A percentile compares a stretch with the other conserved stretches of the same genome.
phyloP scores from a whole-genome alignment of 2,888 invertebrate genomes.

The Pecten maximus region DNA sequence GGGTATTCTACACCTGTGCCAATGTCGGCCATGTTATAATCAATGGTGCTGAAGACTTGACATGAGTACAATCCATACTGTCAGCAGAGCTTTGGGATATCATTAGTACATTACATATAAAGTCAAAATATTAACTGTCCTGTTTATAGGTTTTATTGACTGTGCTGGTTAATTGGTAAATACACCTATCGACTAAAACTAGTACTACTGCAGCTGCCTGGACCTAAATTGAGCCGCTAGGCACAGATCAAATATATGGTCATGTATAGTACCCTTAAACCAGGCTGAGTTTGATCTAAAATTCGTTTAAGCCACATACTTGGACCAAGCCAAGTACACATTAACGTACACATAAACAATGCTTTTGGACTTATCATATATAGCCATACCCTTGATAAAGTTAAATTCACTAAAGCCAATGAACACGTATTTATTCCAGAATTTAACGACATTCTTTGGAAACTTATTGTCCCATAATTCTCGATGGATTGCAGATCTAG shows the following conservation, averaged over 20 bases:
- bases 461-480: too few relatives aligned
- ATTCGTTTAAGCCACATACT: too few relatives aligned
- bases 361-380: not conserved
- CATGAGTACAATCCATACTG: not conserved
- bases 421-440: too few relatives aligned
- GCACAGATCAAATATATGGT: not conserved
- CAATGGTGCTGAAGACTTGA: not conserved
- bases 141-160: not conserved
- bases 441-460: too few relatives aligned
- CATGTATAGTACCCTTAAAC: too few relatives aligned
- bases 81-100: not conserved
- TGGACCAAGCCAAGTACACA: not conserved
- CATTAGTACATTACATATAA: not conserved
- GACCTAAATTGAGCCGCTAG: not conserved
- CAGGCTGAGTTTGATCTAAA: too few relatives aligned
- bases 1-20: not conserved
- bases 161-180: not conserved
- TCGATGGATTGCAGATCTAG: too few relatives aligned
- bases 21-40: not conserved
- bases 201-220: not conserved
- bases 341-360: not conserved
- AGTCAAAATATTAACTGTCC: conserved; percentile 15
- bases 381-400: too few relatives aligned
- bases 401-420: too few relatives aligned
- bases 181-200: not conserved